Percentiles rank a stretch among this genome's conserved stretches.
Conservation (phyloP, 23 tunicate genomes). For the Halocynthia aurantium region DNA sequence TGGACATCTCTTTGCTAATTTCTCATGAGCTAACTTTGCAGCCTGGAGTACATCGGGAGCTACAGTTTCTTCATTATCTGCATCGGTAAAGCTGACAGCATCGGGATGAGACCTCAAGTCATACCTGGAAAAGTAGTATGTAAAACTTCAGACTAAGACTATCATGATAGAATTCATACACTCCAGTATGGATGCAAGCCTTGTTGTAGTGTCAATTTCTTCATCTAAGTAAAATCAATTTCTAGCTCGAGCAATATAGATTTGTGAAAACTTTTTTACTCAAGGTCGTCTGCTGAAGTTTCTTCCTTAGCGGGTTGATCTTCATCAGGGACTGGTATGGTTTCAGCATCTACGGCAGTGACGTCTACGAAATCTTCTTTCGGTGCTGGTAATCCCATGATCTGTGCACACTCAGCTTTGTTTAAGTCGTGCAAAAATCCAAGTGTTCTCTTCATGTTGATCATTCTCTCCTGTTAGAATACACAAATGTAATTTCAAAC, state of each 20-base stretch:
- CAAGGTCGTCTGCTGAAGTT: not conserved
- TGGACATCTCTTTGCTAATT: constrained; percentile 26
- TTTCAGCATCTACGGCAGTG: not conserved
- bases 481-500: no score
- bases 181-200: no score
- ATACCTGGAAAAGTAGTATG: not conserved
- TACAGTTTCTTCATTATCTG: constrained; percentile 79
- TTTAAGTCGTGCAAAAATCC: constrained; percentile 36
- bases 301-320: not conserved
- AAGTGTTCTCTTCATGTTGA: constrained; percentile 36
- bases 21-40: constrained; percentile 45
- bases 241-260: no score
- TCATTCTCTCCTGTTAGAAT: constrained; percentile 31
- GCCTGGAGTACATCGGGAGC: constrained; percentile 75
- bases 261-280: not conserved
- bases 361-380: constrained; percentile 21
- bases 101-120: constrained; percentile 49
- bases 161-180: no score
- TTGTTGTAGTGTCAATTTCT: no score
- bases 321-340: not conserved
- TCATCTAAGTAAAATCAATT: no score
- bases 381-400: constrained; percentile 29
- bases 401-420: constrained; percentile 40
- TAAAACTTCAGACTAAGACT: no score
- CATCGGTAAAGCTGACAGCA: constrained; percentile 89